phyloP scores from a whole-genome alignment of 2,113 vertebrate species.

The Podarcis cretensis region DNA sequence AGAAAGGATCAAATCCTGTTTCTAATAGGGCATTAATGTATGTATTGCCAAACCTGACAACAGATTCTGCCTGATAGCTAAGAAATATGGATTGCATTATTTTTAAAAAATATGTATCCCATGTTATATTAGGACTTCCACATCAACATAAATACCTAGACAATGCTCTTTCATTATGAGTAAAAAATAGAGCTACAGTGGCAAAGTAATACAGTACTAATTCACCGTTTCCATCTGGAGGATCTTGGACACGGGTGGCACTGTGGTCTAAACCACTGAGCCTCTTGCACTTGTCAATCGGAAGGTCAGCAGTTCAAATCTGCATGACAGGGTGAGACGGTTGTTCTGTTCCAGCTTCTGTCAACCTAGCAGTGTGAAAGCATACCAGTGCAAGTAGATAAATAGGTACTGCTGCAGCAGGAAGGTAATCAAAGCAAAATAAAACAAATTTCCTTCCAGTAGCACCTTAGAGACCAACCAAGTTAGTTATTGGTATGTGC shows the following conservation, averaged over 20 bases:
- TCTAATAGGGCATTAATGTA: conserved; percentile 73
- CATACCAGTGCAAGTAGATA: too few relatives aligned
- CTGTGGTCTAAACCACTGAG: too few relatives aligned
- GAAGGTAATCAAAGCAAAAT: too few relatives aligned
- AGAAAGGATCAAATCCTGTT: conserved; percentile 69
- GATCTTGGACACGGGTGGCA: not conserved
- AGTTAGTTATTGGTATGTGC: too few relatives aligned
- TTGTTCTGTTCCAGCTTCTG: too few relatives aligned
- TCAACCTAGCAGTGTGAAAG: too few relatives aligned
- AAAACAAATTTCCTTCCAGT: too few relatives aligned
- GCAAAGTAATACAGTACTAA: not conserved
- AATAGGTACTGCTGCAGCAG: too few relatives aligned
- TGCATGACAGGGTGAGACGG: too few relatives aligned
- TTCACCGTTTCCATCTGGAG: not conserved
- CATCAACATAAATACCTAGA: conserved; percentile 47
- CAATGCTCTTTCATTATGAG: conserved; percentile 41
- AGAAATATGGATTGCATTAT: conserved; percentile 72
- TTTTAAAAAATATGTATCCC: conserved; percentile 70
- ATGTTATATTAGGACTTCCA: conserved; percentile 59
- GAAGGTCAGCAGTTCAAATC: too few relatives aligned
- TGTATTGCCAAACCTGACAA: conserved; percentile 64
- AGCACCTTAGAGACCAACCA: too few relatives aligned
- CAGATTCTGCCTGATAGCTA: conserved; percentile 71
- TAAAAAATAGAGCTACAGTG: conserved; percentile 29
- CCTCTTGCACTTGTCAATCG: too few relatives aligned